Base-by-base conservation (phyloP, 2,113 vertebrate genomes). In the Canis aureus region DNA sequence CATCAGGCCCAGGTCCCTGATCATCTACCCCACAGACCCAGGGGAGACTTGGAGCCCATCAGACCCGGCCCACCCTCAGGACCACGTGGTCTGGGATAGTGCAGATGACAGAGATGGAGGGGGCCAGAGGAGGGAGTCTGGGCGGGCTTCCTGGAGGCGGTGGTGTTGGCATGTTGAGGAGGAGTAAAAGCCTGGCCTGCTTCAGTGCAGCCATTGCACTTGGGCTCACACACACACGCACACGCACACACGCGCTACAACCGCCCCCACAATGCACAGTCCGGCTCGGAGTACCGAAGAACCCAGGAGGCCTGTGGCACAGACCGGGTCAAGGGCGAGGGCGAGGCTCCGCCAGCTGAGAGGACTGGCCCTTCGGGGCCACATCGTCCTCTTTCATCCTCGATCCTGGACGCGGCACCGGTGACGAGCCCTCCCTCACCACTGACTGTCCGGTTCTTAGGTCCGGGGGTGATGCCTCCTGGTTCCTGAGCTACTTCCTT, bases 61-160 rank as follows among this genome's bases (percentile, higher is more conserved):
- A 4, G 13, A 57, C 11, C 69, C 0, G 0, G 5, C 32, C 38
- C 32, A 1, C 6, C 8, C 27, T 67, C 51, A 3, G 51, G 51
- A 51, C 53, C 35, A 12, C 29, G 9, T 5, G 29, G 53, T 17
- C 27, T 6, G n/a, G 25, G 82, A 32, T 51, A 53, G 64, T 4
- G 20, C 81, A 76, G 81, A 17, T 0, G 8, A 6, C 20, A 87
- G 60, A 69, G 71, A 1, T 2, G 35, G 29, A 32, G 35, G 53
- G 5, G 43, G 3, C 43, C 29, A 78, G 79, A 17, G 66, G 49
- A 62, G n/a, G n/a, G 23, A 8, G 20, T 20, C 51, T 66, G 59
- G 49, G 59, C n/a, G 27, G 67, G 16, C 49, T 83, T n/a, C 79
- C 94, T 76, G n/a, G 87, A 83, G 59, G 49, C 80, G n/a, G 57